Evolutionary conservation across 2,797 vertebrate genomes (phyloP), one percentile per base, ranked within the genome.

Genomic region (Percopsis omiscomaycus): DNA sequence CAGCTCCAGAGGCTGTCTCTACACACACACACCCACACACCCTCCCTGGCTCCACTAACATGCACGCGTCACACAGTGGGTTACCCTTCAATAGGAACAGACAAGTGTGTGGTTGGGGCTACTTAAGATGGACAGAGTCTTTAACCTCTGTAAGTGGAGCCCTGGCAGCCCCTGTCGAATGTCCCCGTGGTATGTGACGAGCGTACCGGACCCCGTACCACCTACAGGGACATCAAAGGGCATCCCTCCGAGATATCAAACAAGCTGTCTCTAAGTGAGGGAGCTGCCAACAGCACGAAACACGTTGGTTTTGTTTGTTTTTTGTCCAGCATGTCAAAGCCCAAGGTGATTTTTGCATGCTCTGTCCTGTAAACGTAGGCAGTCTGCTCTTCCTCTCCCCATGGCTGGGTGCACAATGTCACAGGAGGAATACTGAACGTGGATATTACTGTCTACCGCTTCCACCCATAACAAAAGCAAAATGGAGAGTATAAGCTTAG

Each of bases 141-240:
- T 92, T 91, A 91, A 92, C 89, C 87, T 83, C 71, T 80, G 71
- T 86, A 88, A 89, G 85, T 89, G 81, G 81, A 77, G 71, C 71
- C 49, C 74, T 74, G 74, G 58, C 78, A 69, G 70, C 68, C 78
- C 62, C 63, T 53, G 75, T 78, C 73, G 70, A 66, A 65, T 60
- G 15, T 85, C 81, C 72, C 83, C 74, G 66, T 50, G 73, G 82
- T 82, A 73, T 86, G 78, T 90, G 85, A 89, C 85, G 87, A 80
- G 68, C 68, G 58, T 71, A 79, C 67, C 70, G 75, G 71, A 71
- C 69, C 75, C 71, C 77, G 77, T 44, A 49, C 49, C 77, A 84
- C 79, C 75, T 78, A 57, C 81, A 71, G 82, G 56, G 72, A 83
- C 88, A 84, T 86, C 81, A 78, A 68, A 81, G 71, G 83, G 83